Evolutionary conservation across 2,888 invertebrate genomes (phyloP), one percentile per base, ranked within the genome.

Genomic region (Scaptomyza tumidula): DNA sequence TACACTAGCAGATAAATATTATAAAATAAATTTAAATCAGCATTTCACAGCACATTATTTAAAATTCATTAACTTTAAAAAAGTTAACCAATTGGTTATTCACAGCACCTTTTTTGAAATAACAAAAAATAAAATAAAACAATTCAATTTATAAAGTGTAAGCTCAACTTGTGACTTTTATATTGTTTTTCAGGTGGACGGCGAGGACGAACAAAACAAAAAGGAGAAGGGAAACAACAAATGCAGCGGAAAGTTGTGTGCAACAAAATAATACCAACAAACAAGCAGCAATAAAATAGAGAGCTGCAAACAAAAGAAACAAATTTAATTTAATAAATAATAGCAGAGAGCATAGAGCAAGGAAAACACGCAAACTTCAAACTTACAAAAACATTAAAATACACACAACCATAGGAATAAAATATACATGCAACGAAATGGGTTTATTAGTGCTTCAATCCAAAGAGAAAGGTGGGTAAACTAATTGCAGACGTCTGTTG

Each of bases 391-490:
- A 29, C 0, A 27, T 6, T 31, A 14, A 57, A 37, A 14, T 29
- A 45, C 29, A n/a, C 1, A 16, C 44, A 44, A 1, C 39, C 24
- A 46, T 16, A 48, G 3, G 7, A 24, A 55, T 35, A 53, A 46
- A 59, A 61, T 63, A 72, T 80, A 80, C 75, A 85, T 85, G 81
- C 81, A 78, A 59, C 71, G 71, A 73, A 72, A 90, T 90, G 90
- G 65, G 71, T 76, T 76, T 79, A 76, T 72, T 79, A 72, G 71
- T 70, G 77, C 65, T 70, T 72, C 73, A 72, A 67, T 65, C 53
- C 74, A 75, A 76, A 76, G 68, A 71, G 75, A 88, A 85, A 82
- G 87, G 90, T 90, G 66, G 75, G 88, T 75, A 59, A 41, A 59
- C 48, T 45, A 59, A 52, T 52, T 39, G 43, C 35, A 13, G 41